A percentile compares a stretch with the other conserved stretches of the same genome.
Conservation (phyloP, 2,888 invertebrate genomes). For the Hecatera dysodea region DNA sequence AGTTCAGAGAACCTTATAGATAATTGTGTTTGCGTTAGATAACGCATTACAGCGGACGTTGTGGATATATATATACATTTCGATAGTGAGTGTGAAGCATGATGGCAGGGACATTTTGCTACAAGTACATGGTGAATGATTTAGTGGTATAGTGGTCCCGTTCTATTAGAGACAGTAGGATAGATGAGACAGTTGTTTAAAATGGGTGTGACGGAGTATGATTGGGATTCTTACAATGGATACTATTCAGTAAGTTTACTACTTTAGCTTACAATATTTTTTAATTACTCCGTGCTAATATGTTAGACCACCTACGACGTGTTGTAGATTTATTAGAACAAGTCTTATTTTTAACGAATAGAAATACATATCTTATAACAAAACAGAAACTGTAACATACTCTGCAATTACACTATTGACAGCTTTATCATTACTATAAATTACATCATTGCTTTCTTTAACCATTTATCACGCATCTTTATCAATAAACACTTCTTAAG, state of each 20-base stretch:
- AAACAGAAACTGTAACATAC: conserved; percentile 28
- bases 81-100: conserved; percentile 68
- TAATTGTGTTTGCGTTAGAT: conserved; percentile 87
- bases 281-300: not conserved
- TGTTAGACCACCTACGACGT: conserved; percentile 22
- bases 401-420: conserved; percentile 66
- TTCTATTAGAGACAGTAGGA: conserved; percentile 73
- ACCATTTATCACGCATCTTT: conserved; percentile 34
- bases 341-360: not conserved
- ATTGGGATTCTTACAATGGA: conserved; percentile 88
- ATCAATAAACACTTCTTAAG: conserved; percentile 45
- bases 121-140: conserved; percentile 74
- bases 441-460: conserved; percentile 47
- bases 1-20: conserved; percentile 79
- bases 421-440: conserved; percentile 30
- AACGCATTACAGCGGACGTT: conserved; percentile 73
- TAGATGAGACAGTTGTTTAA: conserved; percentile 76
- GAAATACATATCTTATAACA: conserved; percentile 3
- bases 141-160: conserved; percentile 72
- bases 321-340: conserved; percentile 9
- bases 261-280: not conserved
- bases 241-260: conserved; percentile 85
- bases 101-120: conserved; percentile 70
- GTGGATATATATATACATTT: conserved; percentile 73
- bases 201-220: conserved; percentile 89